Percentiles rank a stretch among this genome's conserved stretches.
Conservation (phyloP, 2,888 invertebrate genomes). For the Watsonalla cultraria region DNA sequence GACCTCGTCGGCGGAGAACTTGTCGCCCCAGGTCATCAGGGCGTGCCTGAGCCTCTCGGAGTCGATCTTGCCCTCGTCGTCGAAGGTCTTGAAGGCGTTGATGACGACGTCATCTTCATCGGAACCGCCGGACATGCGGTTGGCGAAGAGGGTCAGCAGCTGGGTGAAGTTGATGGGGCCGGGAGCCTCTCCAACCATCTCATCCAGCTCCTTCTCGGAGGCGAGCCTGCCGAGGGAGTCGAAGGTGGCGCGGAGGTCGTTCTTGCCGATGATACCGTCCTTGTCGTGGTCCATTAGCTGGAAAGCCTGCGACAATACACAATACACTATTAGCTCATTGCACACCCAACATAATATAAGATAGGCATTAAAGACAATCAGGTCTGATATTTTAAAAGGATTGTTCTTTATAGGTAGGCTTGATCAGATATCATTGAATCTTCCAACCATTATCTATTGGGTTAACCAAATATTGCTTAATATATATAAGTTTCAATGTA, state of each 20-base stretch:
- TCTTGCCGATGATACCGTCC: constrained; percentile 93
- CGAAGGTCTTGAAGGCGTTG: constrained; percentile 95
- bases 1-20: constrained; percentile 92
- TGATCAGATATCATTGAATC: too few species aligned
- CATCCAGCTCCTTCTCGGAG: constrained; percentile 93
- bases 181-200: constrained; percentile 91
- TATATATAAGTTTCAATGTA: constrained; percentile 2
- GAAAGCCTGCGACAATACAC: constrained; percentile 83
- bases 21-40: constrained; percentile 95
- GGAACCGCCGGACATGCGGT: constrained; percentile 93
- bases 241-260: constrained; percentile 93
- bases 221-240: constrained; percentile 94
- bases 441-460: too few species aligned
- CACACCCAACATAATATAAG: neutral
- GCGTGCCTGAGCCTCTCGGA: constrained; percentile 94
- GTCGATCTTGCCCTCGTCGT: constrained; percentile 92
- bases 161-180: constrained; percentile 98
- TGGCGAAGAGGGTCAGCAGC: constrained; percentile 93
- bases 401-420: too few species aligned
- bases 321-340: constrained; percentile 3
- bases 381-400: too few species aligned
- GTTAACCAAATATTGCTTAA: neutral
- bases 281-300: constrained; percentile 97
- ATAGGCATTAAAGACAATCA: too few species aligned
- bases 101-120: constrained; percentile 96